A percentile compares a stretch with the other conserved stretches of the same genome.
phyloP scores from a whole-genome alignment of 1,140 invertebrate genomes.

The Eueides isabella region DNA sequence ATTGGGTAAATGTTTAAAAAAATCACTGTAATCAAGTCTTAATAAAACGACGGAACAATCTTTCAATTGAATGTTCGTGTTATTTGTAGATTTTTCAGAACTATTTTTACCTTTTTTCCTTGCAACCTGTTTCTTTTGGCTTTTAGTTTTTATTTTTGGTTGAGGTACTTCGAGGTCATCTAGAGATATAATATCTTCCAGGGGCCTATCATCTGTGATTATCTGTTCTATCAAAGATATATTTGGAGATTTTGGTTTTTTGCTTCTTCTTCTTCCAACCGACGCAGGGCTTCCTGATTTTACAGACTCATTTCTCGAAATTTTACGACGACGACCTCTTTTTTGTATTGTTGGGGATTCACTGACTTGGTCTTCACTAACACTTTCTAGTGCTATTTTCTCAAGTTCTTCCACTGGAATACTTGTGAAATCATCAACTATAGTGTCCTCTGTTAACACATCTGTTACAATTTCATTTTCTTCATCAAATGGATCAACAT shows the following conservation, averaged over 20 bases:
- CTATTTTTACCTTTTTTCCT: conserved; percentile 48
- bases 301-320: conserved; percentile 40
- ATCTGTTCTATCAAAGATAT: conserved; percentile 76
- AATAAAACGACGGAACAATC: conserved; percentile 64
- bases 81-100: conserved; percentile 13
- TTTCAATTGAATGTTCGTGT: conserved; percentile 44
- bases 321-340: conserved; percentile 46
- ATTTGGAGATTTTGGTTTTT: conserved; percentile 61
- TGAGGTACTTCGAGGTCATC: conserved; percentile 64
- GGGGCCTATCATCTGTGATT: conserved; percentile 68
- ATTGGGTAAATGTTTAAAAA: neutral
- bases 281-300: conserved; percentile 47
- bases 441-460: conserved; percentile 50
- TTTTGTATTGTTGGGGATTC: conserved; percentile 42
- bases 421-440: conserved; percentile 66
- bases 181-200: conserved; percentile 74
- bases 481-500: conserved; percentile 50
- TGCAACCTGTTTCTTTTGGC: conserved; percentile 43
- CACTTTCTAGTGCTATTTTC: conserved; percentile 65
- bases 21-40: conserved; percentile 53
- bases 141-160: conserved; percentile 44
- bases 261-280: conserved; percentile 43
- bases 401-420: conserved; percentile 73
- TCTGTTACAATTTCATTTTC: conserved; percentile 43
- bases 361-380: conserved; percentile 40